A percentile compares a stretch with the other conserved stretches of the same genome.
Evolutionary conservation across 2,113 vertebrate species (phyloP).

Genomic region (Elachura formosa): DNA sequence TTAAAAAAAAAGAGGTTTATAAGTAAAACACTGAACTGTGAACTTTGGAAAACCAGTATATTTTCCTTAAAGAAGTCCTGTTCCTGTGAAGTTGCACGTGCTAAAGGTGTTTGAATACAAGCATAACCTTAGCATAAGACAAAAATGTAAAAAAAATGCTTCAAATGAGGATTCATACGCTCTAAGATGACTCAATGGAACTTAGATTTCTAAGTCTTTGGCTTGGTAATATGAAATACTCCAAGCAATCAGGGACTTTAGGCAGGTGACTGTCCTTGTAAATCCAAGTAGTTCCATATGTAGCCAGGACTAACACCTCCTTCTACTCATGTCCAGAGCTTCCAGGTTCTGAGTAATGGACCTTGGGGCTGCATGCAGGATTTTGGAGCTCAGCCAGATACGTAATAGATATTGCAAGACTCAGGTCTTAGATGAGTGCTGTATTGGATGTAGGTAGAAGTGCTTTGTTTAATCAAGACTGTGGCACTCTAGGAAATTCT

Average conservation of each 20-base stretch:
- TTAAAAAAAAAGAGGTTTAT: background rate
- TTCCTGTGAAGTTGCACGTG: background rate
- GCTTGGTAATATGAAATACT: background rate
- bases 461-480: conserved; percentile 30
- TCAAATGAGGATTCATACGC: background rate
- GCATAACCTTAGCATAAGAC: background rate
- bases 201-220: background rate
- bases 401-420: background rate
- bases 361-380: background rate
- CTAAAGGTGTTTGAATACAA: background rate
- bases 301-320: background rate
- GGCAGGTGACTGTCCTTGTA: background rate
- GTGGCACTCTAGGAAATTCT: conserved; percentile 40
- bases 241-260: background rate
- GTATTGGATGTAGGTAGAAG: background rate
- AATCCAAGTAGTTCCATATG: background rate
- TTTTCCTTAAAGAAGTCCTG: background rate
- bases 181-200: background rate
- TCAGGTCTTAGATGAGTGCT: background rate
- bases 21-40: background rate
- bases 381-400: background rate
- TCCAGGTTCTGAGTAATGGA: background rate
- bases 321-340: background rate
- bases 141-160: background rate
- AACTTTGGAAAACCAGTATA: background rate